Evolutionary conservation across 1,140 invertebrate species (phyloP), one percentile per base, ranked within the genome.

Genomic region (Macrobrachium nipponense): DNA sequence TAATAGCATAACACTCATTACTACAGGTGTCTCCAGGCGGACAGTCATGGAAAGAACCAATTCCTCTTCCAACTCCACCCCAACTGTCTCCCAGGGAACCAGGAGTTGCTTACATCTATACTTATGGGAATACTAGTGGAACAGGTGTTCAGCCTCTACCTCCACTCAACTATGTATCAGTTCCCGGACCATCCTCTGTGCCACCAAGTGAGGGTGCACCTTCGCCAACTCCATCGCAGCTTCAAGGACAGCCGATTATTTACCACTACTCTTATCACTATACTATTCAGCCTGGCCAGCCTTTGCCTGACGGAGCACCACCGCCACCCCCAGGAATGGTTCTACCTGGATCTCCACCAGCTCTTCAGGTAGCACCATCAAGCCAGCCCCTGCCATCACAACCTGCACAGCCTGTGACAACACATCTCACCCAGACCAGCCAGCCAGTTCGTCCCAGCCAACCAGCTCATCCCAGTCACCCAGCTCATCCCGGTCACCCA

Each of bases 231-330:
- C 88, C 88, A 44, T 87, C 86, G 59, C 76, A 88, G 20, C 79
- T 85, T 27, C 62, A 83, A 79, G 60, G 78, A 20, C 85, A 89
- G 68, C 88, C 88, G 12, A 86, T 89, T 58, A 89, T 89, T 27
- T 89, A 89, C 62, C 88, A 89, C 75, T 89, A 89, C 80, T 89
- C 88, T 23, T 89, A 89, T 58, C 88, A 89, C 83, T 89, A 89
- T 78, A 89, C 88, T 36, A 87, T 89, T 60, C 88, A 89, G 76
- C 88, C 88, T 14, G 88, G 88, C 43, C 88, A 89, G 66, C 80
- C 78, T 18, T 79, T 87, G 10, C 88, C 88, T 61, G 88, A 89
- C 7, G 88, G 88, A 43, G 82, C 81, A n/a, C 86, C 88, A 17
- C 86, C 83, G 18, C 88, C 88, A 27, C 88, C 82, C 44, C 76